Conservation (phyloP, 2,888 invertebrate species). For the Notocelia uddmanniana region DNA sequence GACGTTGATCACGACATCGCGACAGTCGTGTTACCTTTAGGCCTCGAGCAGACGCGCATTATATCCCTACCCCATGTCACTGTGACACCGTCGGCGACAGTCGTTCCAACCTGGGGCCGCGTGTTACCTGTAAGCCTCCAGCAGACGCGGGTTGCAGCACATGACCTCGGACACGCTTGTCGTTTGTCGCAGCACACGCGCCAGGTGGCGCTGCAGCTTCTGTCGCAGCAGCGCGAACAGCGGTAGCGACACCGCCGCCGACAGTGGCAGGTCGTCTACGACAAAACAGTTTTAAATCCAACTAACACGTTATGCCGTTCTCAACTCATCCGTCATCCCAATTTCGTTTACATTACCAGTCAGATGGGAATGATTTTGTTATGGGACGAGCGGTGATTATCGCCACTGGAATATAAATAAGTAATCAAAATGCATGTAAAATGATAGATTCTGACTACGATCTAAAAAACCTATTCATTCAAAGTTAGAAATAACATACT, state of each 20-base stretch:
- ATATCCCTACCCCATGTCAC: too few species aligned
- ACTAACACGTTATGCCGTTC: neutral
- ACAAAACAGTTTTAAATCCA: constrained; percentile 17
- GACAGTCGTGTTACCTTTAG: too few species aligned
- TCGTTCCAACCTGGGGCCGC: too few species aligned
- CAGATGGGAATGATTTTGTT: neutral
- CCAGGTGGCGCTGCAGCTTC: constrained; percentile 71
- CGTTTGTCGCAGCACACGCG: constrained; percentile 71
- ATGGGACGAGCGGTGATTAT: neutral
- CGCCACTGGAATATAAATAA: too few species aligned
- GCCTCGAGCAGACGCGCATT: too few species aligned
- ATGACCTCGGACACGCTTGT: constrained; percentile 80
- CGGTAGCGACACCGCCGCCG: constrained; percentile 75
- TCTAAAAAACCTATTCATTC: too few species aligned
- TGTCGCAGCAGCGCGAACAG: constrained; percentile 73
- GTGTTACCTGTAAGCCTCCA: constrained; percentile 77
- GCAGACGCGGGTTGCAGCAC: constrained; percentile 75
- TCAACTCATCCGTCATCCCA: neutral
- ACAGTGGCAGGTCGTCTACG: constrained; percentile 79
- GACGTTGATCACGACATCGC: too few species aligned
- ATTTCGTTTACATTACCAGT: neutral
- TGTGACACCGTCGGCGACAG: too few species aligned
- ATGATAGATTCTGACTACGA: too few species aligned
- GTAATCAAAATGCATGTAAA: too few species aligned
- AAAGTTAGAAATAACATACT: too few species aligned